Base-by-base conservation (phyloP, 2,113 vertebrate genomes). In the Semicossyphus pulcher region DNA sequence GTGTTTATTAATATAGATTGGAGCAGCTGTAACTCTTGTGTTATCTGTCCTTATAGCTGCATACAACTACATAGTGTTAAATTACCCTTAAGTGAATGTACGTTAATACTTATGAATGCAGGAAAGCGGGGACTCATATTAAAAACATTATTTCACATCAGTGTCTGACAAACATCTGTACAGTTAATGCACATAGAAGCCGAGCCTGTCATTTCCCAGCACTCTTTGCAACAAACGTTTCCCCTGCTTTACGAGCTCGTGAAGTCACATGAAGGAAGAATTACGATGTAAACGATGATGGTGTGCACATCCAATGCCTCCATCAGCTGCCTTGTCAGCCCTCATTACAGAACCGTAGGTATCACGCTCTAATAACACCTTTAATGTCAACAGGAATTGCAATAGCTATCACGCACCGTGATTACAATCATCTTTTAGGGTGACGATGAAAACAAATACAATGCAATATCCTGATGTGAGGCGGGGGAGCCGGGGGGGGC, bases 371-470 rank as follows among this genome's bases (percentile, higher is more conserved):
- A 41, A 76, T 54, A 36, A 42, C 39, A 60, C 47, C 21, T 72
- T 62, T 52, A 29, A 72, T 70, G 48, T 81, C 60, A 52, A 34
- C 41, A 47, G 34, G 51, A 21, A 64, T 48, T 45, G n/a, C 56
- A 69, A 10, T n/a, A 45, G 48, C 68, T 61, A 39, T 78, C 69
- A 59, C 72, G 57, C 54, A 67, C 51, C 34, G 26, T 65, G 25
- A 47, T 70, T 49, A 67, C n/a, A 70, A 31, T 61, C 60, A 83
- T 76, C 60, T 68, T 36, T 68, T 78, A 59, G 29, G 10, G 39
- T 59, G 72, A 49, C 69, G 73, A 18, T 18, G 29, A 61, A 73
- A 73, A 71, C 60, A 67, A 78, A 80, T 59, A 49, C 26, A 61
- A 11, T 52, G 39, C 78, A 75, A 64, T 57, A 67, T 85, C 53